Conservation (phyloP, 2,113 vertebrate species). For the Passer montanus region DNA sequence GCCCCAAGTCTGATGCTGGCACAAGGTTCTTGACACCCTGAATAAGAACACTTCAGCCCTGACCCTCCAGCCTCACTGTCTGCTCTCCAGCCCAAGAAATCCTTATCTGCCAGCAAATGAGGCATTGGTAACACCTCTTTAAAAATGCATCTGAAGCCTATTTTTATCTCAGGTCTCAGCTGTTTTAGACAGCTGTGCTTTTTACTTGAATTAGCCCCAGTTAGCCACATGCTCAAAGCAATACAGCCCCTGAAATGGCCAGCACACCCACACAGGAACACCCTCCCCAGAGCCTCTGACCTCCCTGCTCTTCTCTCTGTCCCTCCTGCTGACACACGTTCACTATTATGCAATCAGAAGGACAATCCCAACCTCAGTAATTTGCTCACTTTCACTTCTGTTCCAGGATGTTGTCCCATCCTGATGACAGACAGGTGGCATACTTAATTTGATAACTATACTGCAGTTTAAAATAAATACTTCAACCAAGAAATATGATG, state of each 20-base stretch:
- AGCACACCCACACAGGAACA: not conserved
- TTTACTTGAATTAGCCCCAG: not conserved
- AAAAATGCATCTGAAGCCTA: not conserved
- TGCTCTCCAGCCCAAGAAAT: not conserved
- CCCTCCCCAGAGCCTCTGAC: not conserved
- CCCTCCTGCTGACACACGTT: not conserved
- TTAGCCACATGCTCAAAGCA: not conserved
- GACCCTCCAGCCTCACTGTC: not conserved
- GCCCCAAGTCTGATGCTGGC: accelerated
- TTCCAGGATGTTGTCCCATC: not conserved
- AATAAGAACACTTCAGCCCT: not conserved
- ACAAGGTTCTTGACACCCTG: not conserved
- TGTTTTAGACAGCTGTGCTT: not conserved
- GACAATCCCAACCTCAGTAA: not conserved
- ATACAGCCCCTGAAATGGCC: not conserved
- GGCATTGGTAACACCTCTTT: not conserved
- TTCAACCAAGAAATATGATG: not conserved
- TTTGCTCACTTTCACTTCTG: not conserved
- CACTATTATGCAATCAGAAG: not conserved
- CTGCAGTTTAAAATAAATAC: not conserved
- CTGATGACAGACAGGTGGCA: not conserved
- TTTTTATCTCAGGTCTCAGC: not conserved
- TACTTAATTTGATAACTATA: not conserved
- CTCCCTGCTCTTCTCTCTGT: not conserved
- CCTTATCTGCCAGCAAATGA: not conserved